A percentile compares a stretch with the other conserved stretches of the same genome.
phyloP scores from a whole-genome alignment of 2,888 invertebrate genomes.

The Andrena marginata region DNA sequence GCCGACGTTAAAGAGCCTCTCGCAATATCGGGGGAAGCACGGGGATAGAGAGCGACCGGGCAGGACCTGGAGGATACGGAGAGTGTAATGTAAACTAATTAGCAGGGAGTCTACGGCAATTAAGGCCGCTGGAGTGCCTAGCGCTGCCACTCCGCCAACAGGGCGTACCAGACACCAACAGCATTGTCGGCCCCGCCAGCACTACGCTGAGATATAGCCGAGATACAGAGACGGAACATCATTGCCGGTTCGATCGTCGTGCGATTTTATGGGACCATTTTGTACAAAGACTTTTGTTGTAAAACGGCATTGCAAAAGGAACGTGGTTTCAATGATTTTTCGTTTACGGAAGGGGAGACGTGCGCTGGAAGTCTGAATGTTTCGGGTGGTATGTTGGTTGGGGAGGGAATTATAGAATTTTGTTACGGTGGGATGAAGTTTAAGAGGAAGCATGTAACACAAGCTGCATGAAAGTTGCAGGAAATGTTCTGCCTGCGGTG shows the following conservation, averaged over 20 bases:
- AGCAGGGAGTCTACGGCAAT: slow-evolving; percentile 83
- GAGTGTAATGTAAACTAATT: slow-evolving; percentile 85
- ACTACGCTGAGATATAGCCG: slow-evolving; percentile 18
- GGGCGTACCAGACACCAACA: slow-evolving; percentile 43
- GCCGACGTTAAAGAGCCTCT: slow-evolving; percentile 75
- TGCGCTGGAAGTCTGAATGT: too few relatives aligned
- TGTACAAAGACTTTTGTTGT: too few relatives aligned
- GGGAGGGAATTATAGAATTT: too few relatives aligned
- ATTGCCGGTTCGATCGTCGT: slow-evolving; percentile 5
- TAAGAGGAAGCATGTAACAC: too few relatives aligned
- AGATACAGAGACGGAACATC: slow-evolving; percentile 32
- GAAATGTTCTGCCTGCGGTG: too few relatives aligned
- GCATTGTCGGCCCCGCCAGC: slow-evolving; percentile 41
- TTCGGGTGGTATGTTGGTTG: too few relatives aligned
- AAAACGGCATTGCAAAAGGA: too few relatives aligned
- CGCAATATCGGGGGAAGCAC: slow-evolving; percentile 75
- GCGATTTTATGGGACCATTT: neutral
- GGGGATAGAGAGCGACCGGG: slow-evolving; percentile 70
- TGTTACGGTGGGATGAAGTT: too few relatives aligned
- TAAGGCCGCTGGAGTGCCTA: slow-evolving; percentile 82
- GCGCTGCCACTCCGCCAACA: slow-evolving; percentile 80
- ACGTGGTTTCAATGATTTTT: too few relatives aligned
- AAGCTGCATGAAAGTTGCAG: too few relatives aligned
- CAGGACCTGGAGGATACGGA: slow-evolving; percentile 78
- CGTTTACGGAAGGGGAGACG: too few relatives aligned